Evolutionary conservation across 2,888 invertebrate genomes (phyloP), one percentile per base, ranked within the genome.

Genomic region (Galeruca laticollis): DNA sequence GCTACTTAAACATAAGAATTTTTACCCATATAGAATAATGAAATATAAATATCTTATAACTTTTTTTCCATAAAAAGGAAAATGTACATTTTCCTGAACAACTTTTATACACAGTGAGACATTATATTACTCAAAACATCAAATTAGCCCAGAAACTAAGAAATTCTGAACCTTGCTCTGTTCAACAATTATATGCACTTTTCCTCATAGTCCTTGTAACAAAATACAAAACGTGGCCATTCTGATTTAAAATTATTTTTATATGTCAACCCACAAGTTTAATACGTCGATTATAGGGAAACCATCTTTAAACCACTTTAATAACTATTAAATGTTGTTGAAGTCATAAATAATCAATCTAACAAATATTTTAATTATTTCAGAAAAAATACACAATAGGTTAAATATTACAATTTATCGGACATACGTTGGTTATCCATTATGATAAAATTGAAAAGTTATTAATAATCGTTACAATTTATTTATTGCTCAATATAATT

Each of bases 101-200:
- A 37, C 11, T 43, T 10, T n/a, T 3, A 43, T 43, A 43, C 43
- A 43, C 3, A 43, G n/a, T 43, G 43, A 43, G 15, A 43, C n/a
- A 43, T n/a, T 40, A 13, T 13, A n/a, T 40, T 13, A n/a, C 1
- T 35, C 6, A 37, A 37, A 40, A 40, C 40, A 40, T 40, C 11
- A 11, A 40, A 26, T 31, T 31, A 54, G 54, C 54, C 31, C 31
- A 54, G 62, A 62, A 52, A 52, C 54, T 60, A 20, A 20, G 40
- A 37, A 37, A 60, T 43, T 40, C 56, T 21, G 35, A 57, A 40
- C 56, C n/a, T 56, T 11, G 20, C 10, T 54, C 18, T 63, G 18
- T 57, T 57, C 10, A 43, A 62, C 62, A 54, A 31, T 37, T 62
- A 62, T 52, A 63, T 56, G 63, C 63, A 63, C 63, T 63, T 63